A percentile compares a stretch with the other conserved stretches of the same genome.
These are phyloP conservation scores for Solea senegalensis DNA, from an alignment of 2,113 vertebrate species.

Conservation along the genomic window DNA sequence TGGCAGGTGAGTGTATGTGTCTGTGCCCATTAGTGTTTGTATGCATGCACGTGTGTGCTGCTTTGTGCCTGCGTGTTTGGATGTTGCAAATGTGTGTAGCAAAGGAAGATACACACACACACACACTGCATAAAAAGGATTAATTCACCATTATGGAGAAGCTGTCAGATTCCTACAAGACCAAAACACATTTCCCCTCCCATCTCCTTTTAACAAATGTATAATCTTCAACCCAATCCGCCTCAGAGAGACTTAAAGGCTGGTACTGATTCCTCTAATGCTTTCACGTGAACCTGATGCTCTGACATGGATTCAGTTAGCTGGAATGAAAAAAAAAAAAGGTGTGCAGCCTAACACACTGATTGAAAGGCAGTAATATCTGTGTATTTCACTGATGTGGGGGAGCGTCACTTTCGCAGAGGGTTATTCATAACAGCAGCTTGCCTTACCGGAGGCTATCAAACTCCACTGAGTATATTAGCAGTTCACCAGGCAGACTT, in stretches of 20 bases:
- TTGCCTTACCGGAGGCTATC: conserved; percentile 57
- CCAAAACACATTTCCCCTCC: conserved; percentile 67
- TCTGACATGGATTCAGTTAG: conserved; percentile 58
- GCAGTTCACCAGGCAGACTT: conserved; percentile 47
- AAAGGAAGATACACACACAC: conserved; percentile 47
- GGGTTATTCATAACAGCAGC: conserved; percentile 66
- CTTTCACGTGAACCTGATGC: conserved; percentile 60
- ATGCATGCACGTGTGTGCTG: not conserved
- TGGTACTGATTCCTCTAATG: conserved; percentile 72
- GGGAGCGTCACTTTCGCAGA: conserved; percentile 11
- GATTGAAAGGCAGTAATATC: conserved; percentile 35
- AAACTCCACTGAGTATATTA: conserved; percentile 53
- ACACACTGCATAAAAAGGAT: conserved; percentile 69
- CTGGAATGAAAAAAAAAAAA: conserved; percentile 30
- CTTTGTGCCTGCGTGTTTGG: conserved; percentile 10
- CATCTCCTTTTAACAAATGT: conserved; percentile 62
- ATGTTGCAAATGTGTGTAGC: conserved; percentile 46
- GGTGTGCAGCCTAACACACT: conserved; percentile 37
- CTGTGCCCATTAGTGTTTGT: conserved; percentile 1
- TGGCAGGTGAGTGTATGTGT: not conserved
- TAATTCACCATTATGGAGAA: conserved; percentile 67
- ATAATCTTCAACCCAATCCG: conserved; percentile 72
- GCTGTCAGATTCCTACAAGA: conserved; percentile 72
- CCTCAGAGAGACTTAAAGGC: conserved; percentile 66
- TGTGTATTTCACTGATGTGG: conserved; percentile 34